phyloP scores from a whole-genome alignment of 1,140 invertebrate genomes.

The Marisa cornuarietis region DNA sequence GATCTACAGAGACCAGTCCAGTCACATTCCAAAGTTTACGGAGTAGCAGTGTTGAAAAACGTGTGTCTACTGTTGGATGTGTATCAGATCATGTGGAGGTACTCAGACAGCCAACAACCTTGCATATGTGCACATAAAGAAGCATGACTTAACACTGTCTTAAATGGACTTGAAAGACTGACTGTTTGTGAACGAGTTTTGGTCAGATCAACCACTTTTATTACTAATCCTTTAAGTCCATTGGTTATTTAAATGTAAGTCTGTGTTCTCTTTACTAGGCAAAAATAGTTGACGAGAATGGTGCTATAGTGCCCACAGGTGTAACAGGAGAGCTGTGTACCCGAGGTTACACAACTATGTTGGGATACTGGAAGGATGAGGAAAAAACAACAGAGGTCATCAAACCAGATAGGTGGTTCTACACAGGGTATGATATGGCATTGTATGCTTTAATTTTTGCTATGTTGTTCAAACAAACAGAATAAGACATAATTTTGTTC shows the following conservation, averaged over 20 bases:
- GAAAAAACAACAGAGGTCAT: constrained; percentile 82
- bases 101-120: constrained; percentile 54
- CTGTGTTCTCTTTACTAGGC: constrained; percentile 54
- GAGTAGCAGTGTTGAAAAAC: constrained; percentile 75
- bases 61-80: constrained; percentile 81
- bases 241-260: neutral
- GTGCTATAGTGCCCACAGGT: constrained; percentile 78
- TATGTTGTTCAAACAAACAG: neutral
- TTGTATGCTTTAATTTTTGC: neutral
- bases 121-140: no score
- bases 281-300: constrained; percentile 79
- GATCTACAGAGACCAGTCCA: constrained; percentile 87
- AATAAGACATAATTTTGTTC: neutral
- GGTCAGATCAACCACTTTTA: neutral
- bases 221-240: neutral
- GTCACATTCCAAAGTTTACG: constrained; percentile 73
- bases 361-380: constrained; percentile 86
- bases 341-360: constrained; percentile 84
- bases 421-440: constrained; percentile 78
- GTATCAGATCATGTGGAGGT: constrained; percentile 83
- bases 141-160: no score
- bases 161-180: no score
- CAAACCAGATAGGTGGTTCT: constrained; percentile 81
- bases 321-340: constrained; percentile 83
- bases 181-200: no score